Conservation (phyloP, 2,888 invertebrate genomes). For the Cheilosia pagana region DNA sequence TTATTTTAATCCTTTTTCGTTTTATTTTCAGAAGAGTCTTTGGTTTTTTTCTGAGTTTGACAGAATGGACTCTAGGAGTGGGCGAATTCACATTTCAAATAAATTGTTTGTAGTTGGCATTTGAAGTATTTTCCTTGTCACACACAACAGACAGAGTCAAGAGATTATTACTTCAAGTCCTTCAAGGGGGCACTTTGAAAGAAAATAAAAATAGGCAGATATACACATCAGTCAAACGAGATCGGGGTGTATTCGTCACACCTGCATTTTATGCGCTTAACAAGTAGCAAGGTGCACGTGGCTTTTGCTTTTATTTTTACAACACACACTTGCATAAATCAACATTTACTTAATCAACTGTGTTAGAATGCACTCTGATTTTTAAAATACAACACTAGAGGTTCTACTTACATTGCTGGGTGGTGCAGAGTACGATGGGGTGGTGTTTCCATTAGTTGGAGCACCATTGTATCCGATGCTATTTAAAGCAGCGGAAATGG, state of each 20-base stretch:
- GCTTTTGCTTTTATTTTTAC: slow-evolving; percentile 35
- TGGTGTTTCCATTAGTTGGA: slow-evolving; percentile 80
- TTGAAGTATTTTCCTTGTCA: slow-evolving; percentile 6
- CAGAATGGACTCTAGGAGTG: not conserved
- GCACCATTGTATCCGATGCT: slow-evolving; percentile 83
- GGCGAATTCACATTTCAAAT: slow-evolving; percentile 14
- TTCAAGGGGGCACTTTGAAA: not conserved
- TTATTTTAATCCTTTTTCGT: slow-evolving; percentile 40
- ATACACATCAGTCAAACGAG: slow-evolving; percentile 9
- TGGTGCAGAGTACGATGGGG: slow-evolving; percentile 77
- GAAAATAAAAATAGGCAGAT: not conserved
- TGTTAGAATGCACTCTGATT: slow-evolving; percentile 67
- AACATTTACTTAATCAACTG: slow-evolving; percentile 39
- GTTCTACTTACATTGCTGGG: slow-evolving; percentile 81
- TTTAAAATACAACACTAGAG: slow-evolving; percentile 24
- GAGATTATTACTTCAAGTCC: slow-evolving; percentile 11
- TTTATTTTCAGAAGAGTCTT: slow-evolving; percentile 54
- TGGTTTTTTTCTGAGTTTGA: not conserved
- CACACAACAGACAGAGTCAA: slow-evolving; percentile 2
- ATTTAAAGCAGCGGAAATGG: slow-evolving; percentile 90
- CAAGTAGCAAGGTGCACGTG: slow-evolving; percentile 48
- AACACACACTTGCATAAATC: slow-evolving; percentile 6
- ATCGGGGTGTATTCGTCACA: slow-evolving; percentile 43
- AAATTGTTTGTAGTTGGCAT: slow-evolving; percentile 6
- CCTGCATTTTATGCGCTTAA: slow-evolving; percentile 42